Conservation (phyloP, 2,797 vertebrate species). For the Lutjanus campechanus region DNA sequence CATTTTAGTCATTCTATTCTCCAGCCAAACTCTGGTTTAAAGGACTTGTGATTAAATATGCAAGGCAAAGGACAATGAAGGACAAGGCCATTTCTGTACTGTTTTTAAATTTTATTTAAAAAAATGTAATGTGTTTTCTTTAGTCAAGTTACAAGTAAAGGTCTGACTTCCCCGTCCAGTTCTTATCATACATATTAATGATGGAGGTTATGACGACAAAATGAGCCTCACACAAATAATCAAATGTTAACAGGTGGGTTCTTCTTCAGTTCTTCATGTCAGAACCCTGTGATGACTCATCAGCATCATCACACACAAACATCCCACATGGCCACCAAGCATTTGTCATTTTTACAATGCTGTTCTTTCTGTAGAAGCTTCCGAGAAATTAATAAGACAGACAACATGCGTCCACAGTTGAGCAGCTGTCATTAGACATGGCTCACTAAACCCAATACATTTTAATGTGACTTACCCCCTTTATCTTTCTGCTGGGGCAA, state of each 20-base stretch:
- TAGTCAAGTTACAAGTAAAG: no score
- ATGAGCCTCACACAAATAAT: neutral
- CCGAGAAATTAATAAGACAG: neutral
- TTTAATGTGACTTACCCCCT: slow-evolving; percentile 4
- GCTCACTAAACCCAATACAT: neutral
- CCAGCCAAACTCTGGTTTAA: neutral
- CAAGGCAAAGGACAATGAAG: neutral
- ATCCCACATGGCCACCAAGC: neutral
- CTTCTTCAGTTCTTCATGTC: neutral
- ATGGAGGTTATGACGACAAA: neutral
- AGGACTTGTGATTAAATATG: neutral
- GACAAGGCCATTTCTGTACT: neutral
- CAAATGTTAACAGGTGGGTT: neutral
- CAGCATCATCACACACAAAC: neutral
- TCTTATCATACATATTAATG: slow-evolving; percentile 8
- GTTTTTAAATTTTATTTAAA: neutral
- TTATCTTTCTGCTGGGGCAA: neutral
- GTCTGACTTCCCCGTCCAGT: neutral
- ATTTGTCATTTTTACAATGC: slow-evolving; percentile 1
- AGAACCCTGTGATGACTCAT: slow-evolving; percentile 4
- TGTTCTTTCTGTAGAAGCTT: neutral
- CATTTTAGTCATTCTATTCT: neutral
- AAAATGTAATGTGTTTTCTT: neutral
- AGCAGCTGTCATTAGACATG: slow-evolving; percentile 33
- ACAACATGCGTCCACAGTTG: neutral